Conservation (phyloP, 2,113 vertebrate species). For the Synchiropus splendidus region DNA sequence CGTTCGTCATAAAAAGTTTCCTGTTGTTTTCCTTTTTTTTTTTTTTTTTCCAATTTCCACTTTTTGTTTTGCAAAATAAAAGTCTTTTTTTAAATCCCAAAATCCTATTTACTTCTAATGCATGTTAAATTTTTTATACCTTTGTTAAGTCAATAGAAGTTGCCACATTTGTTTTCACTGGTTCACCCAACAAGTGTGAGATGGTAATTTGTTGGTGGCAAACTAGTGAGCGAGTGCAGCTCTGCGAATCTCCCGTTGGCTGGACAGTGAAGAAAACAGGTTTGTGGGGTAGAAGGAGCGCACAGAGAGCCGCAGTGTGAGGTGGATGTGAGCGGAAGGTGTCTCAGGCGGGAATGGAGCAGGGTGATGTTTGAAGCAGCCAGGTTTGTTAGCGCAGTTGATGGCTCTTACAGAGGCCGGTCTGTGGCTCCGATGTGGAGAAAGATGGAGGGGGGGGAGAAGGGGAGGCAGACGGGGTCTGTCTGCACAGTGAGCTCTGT, state of each 20-base stretch:
- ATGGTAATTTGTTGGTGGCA: too few relatives aligned
- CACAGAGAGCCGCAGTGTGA: constrained; percentile 55
- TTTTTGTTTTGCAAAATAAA: too few relatives aligned
- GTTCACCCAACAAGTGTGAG: too few relatives aligned
- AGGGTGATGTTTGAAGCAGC: constrained; percentile 25
- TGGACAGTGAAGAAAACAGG: constrained; percentile 21
- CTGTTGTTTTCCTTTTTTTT: too few relatives aligned
- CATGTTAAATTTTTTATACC: too few relatives aligned
- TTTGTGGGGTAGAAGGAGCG: constrained; percentile 16
- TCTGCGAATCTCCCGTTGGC: constrained; percentile 9
- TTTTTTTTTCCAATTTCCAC: too few relatives aligned
- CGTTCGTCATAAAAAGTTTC: too few relatives aligned
- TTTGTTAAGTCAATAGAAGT: too few relatives aligned
- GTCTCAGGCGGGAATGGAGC: constrained; percentile 27
- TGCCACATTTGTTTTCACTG: too few relatives aligned
- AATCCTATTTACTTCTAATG: too few relatives aligned
- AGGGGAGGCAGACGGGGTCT: constrained; percentile 32
- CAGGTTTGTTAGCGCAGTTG: constrained; percentile 37
- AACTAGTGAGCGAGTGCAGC: constrained; percentile 12
- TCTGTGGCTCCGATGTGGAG: constrained; percentile 51
- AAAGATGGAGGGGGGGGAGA: constrained; percentile 29
- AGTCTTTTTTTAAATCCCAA: too few relatives aligned
- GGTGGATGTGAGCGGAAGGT: constrained; percentile 45
- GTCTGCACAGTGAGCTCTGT: constrained; percentile 58
- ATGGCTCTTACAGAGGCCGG: constrained; percentile 55